A percentile compares a stretch with the other conserved stretches of the same genome.
Conservation (phyloP, 2,113 vertebrate species). For the Ammodytes dubius region DNA sequence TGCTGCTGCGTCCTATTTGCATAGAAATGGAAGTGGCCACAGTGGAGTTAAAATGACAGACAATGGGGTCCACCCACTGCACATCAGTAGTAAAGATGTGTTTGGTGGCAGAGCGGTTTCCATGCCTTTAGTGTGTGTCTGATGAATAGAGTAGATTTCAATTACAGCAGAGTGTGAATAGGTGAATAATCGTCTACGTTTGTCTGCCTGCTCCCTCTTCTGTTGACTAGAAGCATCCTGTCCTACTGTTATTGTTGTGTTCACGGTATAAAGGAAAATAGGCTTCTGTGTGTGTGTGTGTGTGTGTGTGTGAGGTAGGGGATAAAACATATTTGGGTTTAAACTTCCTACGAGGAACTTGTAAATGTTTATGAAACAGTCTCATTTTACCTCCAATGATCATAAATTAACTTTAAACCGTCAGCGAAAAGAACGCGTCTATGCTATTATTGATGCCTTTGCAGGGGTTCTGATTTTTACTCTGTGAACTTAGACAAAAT, state of each 20-base stretch:
- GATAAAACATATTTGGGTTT: constrained; percentile 12
- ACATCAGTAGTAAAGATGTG: constrained; percentile 64
- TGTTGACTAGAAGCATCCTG: constrained; percentile 15
- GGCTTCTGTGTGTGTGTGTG: not conserved
- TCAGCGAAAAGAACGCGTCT: too few relatives aligned
- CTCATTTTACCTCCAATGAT: too few relatives aligned
- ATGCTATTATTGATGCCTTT: too few relatives aligned
- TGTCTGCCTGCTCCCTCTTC: constrained; percentile 41
- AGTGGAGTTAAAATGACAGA: constrained; percentile 10
- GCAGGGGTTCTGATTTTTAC: too few relatives aligned
- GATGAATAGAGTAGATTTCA: constrained; percentile 48
- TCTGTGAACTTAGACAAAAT: too few relatives aligned
- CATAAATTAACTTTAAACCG: too few relatives aligned
- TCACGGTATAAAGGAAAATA: not conserved
- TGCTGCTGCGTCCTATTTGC: constrained; percentile 39
- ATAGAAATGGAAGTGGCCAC: constrained; percentile 8
- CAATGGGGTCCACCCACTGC: constrained; percentile 38
- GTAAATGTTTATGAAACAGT: too few relatives aligned
- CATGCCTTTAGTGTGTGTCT: constrained; percentile 38
- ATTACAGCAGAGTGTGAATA: constrained; percentile 20
- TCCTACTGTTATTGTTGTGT: not conserved
- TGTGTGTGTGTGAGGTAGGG: not conserved
- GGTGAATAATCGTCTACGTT: constrained; percentile 18
- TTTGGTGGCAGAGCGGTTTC: constrained; percentile 21
- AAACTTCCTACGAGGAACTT: too few relatives aligned